phyloP scores from a whole-genome alignment of 2,888 invertebrate genomes.

The Heliconius hortense region DNA sequence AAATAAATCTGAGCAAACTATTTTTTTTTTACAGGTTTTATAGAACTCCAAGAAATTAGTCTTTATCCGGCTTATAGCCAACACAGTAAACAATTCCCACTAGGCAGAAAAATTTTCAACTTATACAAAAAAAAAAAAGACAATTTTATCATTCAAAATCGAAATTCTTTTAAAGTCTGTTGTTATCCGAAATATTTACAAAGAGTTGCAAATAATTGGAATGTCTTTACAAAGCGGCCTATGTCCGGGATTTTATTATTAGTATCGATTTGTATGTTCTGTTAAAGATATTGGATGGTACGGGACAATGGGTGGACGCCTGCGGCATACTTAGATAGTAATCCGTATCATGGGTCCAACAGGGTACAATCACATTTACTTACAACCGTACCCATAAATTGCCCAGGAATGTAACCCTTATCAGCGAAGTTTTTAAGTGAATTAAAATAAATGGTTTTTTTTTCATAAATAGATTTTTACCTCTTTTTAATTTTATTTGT shows the following conservation, averaged over 20 bases:
- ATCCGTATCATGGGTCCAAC: constrained; percentile 40
- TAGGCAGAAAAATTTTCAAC: background rate
- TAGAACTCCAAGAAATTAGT: background rate
- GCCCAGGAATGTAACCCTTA: constrained; percentile 37
- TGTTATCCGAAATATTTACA: constrained; percentile 10
- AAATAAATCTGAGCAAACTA: no score
- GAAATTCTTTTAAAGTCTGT: constrained; percentile 12
- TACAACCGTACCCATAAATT: constrained; percentile 36
- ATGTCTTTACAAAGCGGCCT: constrained; percentile 28
- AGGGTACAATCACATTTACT: constrained; percentile 42
- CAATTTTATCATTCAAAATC: background rate
- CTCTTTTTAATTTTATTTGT: background rate
- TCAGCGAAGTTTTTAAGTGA: constrained; percentile 36
- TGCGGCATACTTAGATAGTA: constrained; percentile 43
- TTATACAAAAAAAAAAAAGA: constrained; percentile 4
- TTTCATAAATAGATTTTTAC: background rate
- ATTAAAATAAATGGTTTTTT: background rate
- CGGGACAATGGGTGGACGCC: constrained; percentile 43
- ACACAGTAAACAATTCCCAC: background rate
- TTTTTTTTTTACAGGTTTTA: no score
- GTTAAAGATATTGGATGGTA: constrained; percentile 42
- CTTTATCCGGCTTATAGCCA: background rate
- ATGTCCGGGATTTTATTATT: constrained; percentile 39
- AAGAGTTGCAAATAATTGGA: constrained; percentile 31
- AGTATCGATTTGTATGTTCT: constrained; percentile 42